These are phyloP conservation scores for Ia io DNA, from an alignment of 2,113 vertebrate species.

Conservation along the genomic window DNA sequence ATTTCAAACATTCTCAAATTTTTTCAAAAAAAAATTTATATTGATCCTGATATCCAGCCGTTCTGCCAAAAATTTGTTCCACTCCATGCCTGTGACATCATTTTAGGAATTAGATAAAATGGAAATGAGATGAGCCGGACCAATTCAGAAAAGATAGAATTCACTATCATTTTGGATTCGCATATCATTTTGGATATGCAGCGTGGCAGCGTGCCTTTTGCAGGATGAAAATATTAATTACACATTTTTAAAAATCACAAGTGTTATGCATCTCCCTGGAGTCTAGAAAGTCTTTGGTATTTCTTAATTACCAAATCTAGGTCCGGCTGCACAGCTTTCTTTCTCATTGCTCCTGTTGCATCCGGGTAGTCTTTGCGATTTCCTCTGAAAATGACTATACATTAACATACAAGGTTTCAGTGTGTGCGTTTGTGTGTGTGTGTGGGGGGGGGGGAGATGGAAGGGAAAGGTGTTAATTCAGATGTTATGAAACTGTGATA, in stretches of 20 bases:
- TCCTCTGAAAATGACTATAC: not conserved
- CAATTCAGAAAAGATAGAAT: not conserved
- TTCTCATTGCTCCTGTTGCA: slow-evolving; percentile 29
- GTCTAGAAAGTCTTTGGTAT: slow-evolving; percentile 17
- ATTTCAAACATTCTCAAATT: not conserved
- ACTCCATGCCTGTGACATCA: not conserved
- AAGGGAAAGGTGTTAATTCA: slow-evolving; percentile 61
- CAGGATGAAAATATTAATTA: slow-evolving; percentile 26
- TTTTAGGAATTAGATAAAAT: not conserved
- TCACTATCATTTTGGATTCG: not conserved
- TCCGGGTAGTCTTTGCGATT: not conserved
- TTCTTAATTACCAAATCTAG: slow-evolving; percentile 40
- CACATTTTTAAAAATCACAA: not conserved
- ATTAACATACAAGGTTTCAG: slow-evolving; percentile 28
- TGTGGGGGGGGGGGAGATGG: too few species aligned
- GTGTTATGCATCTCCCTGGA: not conserved
- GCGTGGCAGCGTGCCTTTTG: not conserved
- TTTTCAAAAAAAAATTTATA: not conserved
- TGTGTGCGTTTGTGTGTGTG: not conserved
- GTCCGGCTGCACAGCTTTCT: slow-evolving; percentile 22
- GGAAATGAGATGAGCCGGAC: not conserved
- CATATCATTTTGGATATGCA: not conserved
- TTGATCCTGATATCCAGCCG: not conserved
- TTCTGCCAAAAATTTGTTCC: not conserved
- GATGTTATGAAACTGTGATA: slow-evolving; percentile 46